phyloP scores from a whole-genome alignment of 1,140 invertebrate species.

The Propsilocerus akamusi region DNA sequence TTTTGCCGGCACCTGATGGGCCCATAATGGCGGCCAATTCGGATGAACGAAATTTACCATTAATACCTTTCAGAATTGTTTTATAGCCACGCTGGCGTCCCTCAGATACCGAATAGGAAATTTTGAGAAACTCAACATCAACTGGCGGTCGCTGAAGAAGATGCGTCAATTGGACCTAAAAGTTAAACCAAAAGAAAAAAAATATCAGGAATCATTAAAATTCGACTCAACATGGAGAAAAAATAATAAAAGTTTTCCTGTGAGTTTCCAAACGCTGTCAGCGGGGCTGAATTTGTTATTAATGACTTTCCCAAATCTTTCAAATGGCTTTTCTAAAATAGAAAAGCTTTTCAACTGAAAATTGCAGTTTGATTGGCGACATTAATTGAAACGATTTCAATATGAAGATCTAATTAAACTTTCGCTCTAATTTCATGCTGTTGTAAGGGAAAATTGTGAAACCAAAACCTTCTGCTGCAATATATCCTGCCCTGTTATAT shows the following conservation, averaged over 20 bases:
- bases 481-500: no score
- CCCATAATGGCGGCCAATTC: slow-evolving; percentile 46
- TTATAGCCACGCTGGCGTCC: slow-evolving; percentile 61
- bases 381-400: no score
- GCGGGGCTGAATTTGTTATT: neutral
- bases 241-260: no score
- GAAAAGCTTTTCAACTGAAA: neutral
- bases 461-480: no score
- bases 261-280: neutral
- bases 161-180: slow-evolving; percentile 42
- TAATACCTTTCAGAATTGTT: slow-evolving; percentile 67
- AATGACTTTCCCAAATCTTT: neutral
- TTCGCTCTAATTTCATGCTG: no score
- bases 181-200: neutral
- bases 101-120: slow-evolving; percentile 70
- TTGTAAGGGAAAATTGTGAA: no score
- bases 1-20: slow-evolving; percentile 64
- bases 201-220: neutral
- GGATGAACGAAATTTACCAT: slow-evolving; percentile 57
- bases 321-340: neutral
- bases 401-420: no score
- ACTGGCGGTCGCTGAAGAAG: slow-evolving; percentile 65
- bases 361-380: neutral
- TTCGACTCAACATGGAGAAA: no score
- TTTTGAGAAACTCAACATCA: slow-evolving; percentile 69